Evolutionary conservation across 2,113 vertebrate species (phyloP).

Genomic region (Heliornis fulica): DNA sequence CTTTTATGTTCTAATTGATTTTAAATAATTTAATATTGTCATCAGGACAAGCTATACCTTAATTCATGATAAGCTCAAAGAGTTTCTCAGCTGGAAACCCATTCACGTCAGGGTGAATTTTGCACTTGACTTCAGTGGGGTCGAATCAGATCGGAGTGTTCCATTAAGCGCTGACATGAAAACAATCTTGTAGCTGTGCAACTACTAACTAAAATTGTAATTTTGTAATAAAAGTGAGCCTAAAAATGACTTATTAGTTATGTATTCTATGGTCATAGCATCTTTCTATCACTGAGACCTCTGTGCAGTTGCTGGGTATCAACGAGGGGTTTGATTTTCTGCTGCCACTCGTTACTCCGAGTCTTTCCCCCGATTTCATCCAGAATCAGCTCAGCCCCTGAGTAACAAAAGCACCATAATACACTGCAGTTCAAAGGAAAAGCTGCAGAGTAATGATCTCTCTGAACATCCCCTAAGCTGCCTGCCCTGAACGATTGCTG

Average conservation of each 20-base stretch:
- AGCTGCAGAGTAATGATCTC: neutral
- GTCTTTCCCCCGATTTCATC: neutral
- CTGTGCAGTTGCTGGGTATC: neutral
- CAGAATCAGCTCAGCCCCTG: neutral
- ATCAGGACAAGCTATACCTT: constrained; percentile 27
- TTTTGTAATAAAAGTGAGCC: constrained; percentile 50
- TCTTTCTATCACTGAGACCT: neutral
- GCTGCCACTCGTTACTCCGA: neutral
- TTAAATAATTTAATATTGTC: constrained; percentile 3
- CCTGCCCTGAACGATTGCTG: neutral
- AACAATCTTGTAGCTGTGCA: constrained; percentile 32
- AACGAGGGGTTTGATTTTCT: neutral
- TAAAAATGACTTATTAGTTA: constrained; percentile 10
- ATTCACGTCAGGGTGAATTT: constrained; percentile 10
- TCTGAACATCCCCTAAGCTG: neutral
- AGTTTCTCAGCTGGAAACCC: neutral
- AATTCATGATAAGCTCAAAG: neutral
- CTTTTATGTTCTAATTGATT: constrained; percentile 25
- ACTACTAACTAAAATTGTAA: constrained; percentile 25
- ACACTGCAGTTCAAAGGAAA: neutral
- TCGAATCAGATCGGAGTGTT: neutral
- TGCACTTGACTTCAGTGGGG: constrained; percentile 24
- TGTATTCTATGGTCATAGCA: neutral
- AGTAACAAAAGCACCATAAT: neutral
- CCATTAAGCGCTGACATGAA: neutral